Percentiles rank a stretch among this genome's conserved stretches.
These are phyloP conservation scores for Catharus fuscescens DNA, from an alignment of 2,113 vertebrate genomes.

Conservation along the genomic window DNA sequence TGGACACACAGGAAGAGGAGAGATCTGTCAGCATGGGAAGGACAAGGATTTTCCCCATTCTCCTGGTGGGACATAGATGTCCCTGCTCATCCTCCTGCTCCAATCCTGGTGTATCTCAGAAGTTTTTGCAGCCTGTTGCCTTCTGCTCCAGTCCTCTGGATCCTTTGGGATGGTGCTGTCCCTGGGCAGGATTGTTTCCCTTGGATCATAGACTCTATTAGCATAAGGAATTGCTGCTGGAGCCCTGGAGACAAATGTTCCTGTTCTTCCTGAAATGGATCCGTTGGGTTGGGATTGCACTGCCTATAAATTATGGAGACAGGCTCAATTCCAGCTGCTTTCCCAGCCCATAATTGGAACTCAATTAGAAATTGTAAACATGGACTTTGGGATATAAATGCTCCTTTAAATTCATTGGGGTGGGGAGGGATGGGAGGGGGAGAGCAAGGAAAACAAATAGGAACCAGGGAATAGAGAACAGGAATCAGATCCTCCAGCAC, in stretches of 20 bases:
- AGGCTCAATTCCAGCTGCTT: slow-evolving; percentile 43
- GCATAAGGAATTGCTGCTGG: not conserved
- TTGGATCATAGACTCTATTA: slow-evolving; percentile 34
- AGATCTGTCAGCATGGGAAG: rapidly evolving
- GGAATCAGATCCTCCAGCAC: not conserved
- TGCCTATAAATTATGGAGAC: slow-evolving; percentile 44
- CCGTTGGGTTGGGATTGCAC: slow-evolving; percentile 16
- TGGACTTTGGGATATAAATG: not conserved
- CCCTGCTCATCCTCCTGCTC: not conserved
- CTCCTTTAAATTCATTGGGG: not conserved
- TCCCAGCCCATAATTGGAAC: slow-evolving; percentile 36
- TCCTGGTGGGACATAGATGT: not conserved
- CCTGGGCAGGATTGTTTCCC: not conserved
- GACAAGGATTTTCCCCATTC: not conserved
- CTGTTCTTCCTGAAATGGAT: not conserved
- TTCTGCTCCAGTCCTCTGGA: not conserved
- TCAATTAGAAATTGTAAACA: slow-evolving; percentile 47
- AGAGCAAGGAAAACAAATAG: not conserved
- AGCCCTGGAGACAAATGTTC: not conserved
- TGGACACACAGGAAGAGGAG: not conserved
- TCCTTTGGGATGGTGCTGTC: not conserved
- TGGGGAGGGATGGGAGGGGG: not conserved
- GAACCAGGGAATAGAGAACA: no score
- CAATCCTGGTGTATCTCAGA: not conserved
- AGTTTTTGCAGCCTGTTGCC: not conserved